Evolutionary conservation across 2,888 invertebrate genomes (phyloP).

Genomic region (Drosophila engyochracea): DNA sequence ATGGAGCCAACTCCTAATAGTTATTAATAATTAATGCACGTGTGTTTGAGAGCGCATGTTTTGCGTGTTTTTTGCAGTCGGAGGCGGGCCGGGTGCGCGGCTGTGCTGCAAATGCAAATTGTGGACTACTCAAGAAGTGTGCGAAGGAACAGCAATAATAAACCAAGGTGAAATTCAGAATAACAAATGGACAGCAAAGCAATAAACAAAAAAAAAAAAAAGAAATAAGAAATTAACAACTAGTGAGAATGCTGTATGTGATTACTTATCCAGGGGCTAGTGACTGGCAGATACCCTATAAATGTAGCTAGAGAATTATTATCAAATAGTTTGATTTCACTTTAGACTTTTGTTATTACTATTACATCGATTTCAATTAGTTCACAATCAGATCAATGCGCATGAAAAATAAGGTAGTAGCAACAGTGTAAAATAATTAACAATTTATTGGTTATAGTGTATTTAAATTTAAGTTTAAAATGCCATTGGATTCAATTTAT

Average conservation of each 20-base stretch:
- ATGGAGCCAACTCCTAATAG: neutral
- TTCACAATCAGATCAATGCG: neutral
- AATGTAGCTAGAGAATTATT: neutral
- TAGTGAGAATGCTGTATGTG: neutral
- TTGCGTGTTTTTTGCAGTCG: neutral
- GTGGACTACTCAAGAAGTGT: neutral
- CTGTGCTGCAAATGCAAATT: neutral
- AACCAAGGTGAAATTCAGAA: neutral
- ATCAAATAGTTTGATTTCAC: neutral
- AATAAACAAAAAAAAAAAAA: neutral
- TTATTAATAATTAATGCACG: slow-evolving; percentile 4
- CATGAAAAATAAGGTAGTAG: too few species aligned
- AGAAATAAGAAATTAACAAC: neutral
- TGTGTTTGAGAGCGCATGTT: neutral
- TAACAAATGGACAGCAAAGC: neutral
- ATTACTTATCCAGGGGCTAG: neutral
- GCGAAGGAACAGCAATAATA: neutral
- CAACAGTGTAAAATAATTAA: neutral
- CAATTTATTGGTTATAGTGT: neutral
- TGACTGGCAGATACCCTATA: neutral
- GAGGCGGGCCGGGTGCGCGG: neutral
- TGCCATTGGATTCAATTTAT: neutral
- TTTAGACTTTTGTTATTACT: neutral
- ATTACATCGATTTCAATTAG: neutral
- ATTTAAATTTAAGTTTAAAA: neutral